Evolutionary conservation across 1,140 invertebrate genomes (phyloP).

Genomic region (Notospermus geniculatus): DNA sequence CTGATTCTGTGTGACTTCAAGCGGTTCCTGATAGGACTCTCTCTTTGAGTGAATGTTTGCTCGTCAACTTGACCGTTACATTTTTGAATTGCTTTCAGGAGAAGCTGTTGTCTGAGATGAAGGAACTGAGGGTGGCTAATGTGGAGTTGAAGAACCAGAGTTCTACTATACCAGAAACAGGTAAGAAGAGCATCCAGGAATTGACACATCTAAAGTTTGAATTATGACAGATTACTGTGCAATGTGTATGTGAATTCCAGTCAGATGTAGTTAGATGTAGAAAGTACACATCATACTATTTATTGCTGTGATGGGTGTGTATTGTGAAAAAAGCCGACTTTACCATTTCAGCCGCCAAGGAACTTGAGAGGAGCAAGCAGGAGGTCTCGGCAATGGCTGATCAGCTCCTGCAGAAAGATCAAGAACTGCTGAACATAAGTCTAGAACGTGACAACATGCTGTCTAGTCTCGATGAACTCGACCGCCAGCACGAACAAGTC

Average conservation of each 20-base stretch:
- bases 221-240: too few relatives aligned
- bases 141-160: not conserved
- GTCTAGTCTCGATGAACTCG: constrained; percentile 68
- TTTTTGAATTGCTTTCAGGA: constrained; percentile 2
- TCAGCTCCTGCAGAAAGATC: constrained; percentile 35
- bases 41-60: too few relatives aligned
- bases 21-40: too few relatives aligned
- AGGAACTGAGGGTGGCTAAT: not conserved
- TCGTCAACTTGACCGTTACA: too few relatives aligned
- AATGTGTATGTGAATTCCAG: too few relatives aligned
- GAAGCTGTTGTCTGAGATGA: constrained; percentile 2
- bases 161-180: not conserved
- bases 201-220: too few relatives aligned
- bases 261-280: too few relatives aligned
- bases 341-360: not conserved
- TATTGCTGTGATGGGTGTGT: too few relatives aligned
- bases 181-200: too few relatives aligned
- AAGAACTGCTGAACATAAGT: constrained; percentile 61
- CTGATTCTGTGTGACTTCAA: too few relatives aligned
- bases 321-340: too few relatives aligned
- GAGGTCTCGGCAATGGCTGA: constrained; percentile 23
- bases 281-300: too few relatives aligned
- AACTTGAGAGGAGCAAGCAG: constrained; percentile 13
- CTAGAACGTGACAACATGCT: constrained; percentile 45
- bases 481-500: constrained; percentile 68